phyloP scores from a whole-genome alignment of 1,140 invertebrate species.

The Caenorhabditis briggsae region DNA sequence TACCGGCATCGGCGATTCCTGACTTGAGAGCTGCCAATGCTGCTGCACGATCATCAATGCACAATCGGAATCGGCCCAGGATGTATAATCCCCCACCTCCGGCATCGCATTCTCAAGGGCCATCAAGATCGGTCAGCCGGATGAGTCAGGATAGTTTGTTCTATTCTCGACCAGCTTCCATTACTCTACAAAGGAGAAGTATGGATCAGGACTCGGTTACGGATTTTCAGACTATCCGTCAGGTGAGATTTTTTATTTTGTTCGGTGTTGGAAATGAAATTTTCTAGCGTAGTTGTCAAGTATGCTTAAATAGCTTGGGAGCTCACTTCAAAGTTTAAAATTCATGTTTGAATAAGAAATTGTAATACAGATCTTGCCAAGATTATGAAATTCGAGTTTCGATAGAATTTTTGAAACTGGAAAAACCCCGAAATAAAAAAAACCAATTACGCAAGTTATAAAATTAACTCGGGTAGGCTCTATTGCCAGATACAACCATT shows the following conservation, averaged over 20 bases:
- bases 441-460: no score
- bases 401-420: no score
- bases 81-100: constrained; percentile 1
- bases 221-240: constrained; percentile 28
- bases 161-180: constrained; percentile 26
- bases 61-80: constrained; percentile 25
- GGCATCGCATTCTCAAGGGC: constrained; percentile 7
- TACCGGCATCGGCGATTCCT: constrained; percentile 74
- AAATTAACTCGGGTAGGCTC: no score
- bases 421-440: no score
- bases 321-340: no score
- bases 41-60: constrained; percentile 61
- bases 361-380: no score
- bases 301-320: no score
- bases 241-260: not conserved
- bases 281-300: no score
- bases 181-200: constrained; percentile 26
- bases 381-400: no score
- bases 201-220: constrained; percentile 43
- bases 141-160: constrained; percentile 64
- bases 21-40: constrained; percentile 74
- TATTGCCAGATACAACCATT: no score
- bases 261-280: no score
- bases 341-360: no score
- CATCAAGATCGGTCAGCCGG: constrained; percentile 58